Evolutionary conservation across 1,140 invertebrate genomes (phyloP), one percentile per base, ranked within the genome.

Genomic region (Drosophila navojoa): DNA sequence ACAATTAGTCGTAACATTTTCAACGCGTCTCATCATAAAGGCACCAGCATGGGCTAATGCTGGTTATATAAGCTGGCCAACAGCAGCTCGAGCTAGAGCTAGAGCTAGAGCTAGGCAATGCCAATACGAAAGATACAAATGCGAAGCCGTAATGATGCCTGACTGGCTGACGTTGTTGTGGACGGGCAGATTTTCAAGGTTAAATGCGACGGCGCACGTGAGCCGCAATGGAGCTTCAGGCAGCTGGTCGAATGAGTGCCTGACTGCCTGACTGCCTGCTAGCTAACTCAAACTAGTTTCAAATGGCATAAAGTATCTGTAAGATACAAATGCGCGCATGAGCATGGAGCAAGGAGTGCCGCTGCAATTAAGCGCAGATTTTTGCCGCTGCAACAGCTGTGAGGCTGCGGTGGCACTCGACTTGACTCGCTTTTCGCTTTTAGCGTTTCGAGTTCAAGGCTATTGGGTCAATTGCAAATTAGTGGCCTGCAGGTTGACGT

Each of bases 381-480:
- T 66, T 62, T 44, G 45, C 45, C 13, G 11, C 45, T 47, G 35
- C 57, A 67, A 70, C 76, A 82, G 77, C 67, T 69, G 57, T 59
- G 27, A 13, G 19, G 19, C 19, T 22, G 19, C 19, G 19, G 19
- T 22, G 19, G 19, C 19, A 22, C 19, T 22, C 19, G 19, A 72
- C 60, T 72, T 70, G 70, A 61, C 61, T 62, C 76, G 58, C 19
- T n/a, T 19, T 13, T 44, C 35, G 25, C 44, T 19, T 25, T 62
- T 40, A 5, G 42, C n/a, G 42, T 45, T 89, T 84, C 79, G 84
- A 90, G 84, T 89, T 89, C 84, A 89, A 89, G 84, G 84, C 84
- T 89, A 89, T 72, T 89, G 84, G 84, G 84, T 89, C 84, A 89
- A 87, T 64, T 76, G 82, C 68, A 75, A 89, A 80, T 89, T 90